Evolutionary conservation across 2,888 invertebrate species (phyloP), one percentile per base, ranked within the genome.

Genomic region (Andrena minutula): DNA sequence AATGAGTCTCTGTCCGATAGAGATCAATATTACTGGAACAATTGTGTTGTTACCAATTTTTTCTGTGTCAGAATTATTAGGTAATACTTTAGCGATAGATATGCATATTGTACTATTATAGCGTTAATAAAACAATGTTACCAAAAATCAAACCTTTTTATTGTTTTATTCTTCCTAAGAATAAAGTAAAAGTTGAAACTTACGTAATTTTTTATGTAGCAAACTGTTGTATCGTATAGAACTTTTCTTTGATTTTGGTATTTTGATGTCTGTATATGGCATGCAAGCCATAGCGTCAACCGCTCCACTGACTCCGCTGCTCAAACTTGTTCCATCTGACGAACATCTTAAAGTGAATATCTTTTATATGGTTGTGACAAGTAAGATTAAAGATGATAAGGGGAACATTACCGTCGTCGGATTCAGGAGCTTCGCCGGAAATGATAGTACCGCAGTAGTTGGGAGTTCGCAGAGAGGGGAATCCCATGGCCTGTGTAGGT

Each of bases 151-250:
- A 7, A 12, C 58, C 16, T 23, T 2, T 61, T 69, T 20, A 61
- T 41, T 63, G 28, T 2, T 61, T 69, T 20, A 61, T 41, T 63
- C 5, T 6, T 63, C 47, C 16, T 60, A 30, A 60, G 66, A n/a
- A n/a, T n/a, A n/a, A n/a, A n/a, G 53, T 28, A 6, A 53, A 78
- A 69, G 28, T 30, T 85, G 69, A 7, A 56, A 91, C 93, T 92
- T 83, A 92, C 93, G 88, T 66, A 94, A 86, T 90, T 94, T 94
- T 78, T 92, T 93, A 75, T 94, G 94, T 2, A 94, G 91, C 60
- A 94, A 86, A 87, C 94, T 94, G 82, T 94, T 94, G 65, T 94
- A 94, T 76, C 93, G 94, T 76, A 93, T 89, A 32, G 86, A 90
- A 82, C 83, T 90, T 75, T 86, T 92, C 73, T 92, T 92, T 3